Percentiles rank a stretch among this genome's conserved stretches.
These are phyloP conservation scores for Zosterops hypoxanthus DNA, from an alignment of 2,113 vertebrate species.

Conservation along the genomic window DNA sequence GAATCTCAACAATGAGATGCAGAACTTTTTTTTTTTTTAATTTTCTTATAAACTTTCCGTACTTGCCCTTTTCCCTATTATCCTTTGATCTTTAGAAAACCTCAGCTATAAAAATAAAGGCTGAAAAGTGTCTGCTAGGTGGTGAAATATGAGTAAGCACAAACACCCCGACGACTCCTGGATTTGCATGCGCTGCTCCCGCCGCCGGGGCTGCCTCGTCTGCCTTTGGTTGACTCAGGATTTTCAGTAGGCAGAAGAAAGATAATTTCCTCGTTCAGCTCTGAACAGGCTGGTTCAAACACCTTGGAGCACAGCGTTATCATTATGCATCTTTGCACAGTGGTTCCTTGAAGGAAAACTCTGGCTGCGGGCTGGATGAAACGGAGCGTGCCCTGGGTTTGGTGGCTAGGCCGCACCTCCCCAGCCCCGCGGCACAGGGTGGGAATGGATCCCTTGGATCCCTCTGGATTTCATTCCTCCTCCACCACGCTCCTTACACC, in stretches of 20 bases:
- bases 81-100: conserved; percentile 30
- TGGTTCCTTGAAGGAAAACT: not conserved
- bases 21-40: not conserved
- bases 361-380: conserved; percentile 2
- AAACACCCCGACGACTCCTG: not conserved
- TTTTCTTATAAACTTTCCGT: conserved; percentile 4
- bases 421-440: not conserved
- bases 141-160: conserved; percentile 39
- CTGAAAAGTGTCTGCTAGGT: not conserved
- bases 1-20: not conserved
- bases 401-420: not conserved
- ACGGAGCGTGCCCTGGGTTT: not conserved
- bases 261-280: not conserved
- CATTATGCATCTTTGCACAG: not conserved
- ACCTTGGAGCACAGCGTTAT: not conserved
- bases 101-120: conserved; percentile 25
- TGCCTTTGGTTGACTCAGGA: not conserved
- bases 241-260: not conserved
- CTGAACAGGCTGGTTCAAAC: not conserved
- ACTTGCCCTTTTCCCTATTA: conserved; percentile 12
- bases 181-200: not conserved
- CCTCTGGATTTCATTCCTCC: not conserved
- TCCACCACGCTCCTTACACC: fast-evolving
- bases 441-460: not conserved
- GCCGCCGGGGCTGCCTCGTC: not conserved